Percentiles rank a stretch among this genome's conserved stretches.
Conservation (phyloP, 1,140 invertebrate genomes). For the Capitella teleta region DNA sequence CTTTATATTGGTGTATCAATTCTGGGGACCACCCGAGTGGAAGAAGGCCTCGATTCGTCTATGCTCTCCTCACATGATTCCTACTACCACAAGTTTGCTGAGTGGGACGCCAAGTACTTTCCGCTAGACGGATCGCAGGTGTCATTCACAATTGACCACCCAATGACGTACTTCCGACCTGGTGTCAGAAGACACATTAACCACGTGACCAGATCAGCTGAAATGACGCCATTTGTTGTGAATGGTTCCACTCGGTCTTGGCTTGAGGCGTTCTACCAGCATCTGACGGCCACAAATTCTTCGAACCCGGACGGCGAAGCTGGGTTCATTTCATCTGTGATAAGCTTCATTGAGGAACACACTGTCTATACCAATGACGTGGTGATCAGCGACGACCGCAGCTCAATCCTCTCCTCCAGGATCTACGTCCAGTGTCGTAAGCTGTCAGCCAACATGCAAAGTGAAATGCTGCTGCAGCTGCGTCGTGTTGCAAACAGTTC, state of each 20-base stretch:
- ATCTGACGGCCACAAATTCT: constrained; percentile 2
- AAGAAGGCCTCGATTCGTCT: too few relatives aligned
- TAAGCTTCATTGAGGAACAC: constrained; percentile 46
- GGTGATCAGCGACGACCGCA: constrained; percentile 62
- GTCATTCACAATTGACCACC: constrained; percentile 68
- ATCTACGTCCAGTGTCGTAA: constrained; percentile 19
- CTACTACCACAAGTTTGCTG: too few relatives aligned
- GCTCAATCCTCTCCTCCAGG: constrained; percentile 58
- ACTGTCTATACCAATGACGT: constrained; percentile 61
- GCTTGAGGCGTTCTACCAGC: constrained; percentile 63
- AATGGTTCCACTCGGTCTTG: constrained; percentile 81
- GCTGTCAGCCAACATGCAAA: constrained; percentile 19
- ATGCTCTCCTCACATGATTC: too few relatives aligned
- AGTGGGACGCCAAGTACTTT: constrained; percentile 26
- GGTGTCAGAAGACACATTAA: constrained; percentile 66
- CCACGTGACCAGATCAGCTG: constrained; percentile 67
- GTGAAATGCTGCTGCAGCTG: constrained; percentile 22
- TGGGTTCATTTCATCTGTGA: constrained; percentile 62
- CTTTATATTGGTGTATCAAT: constrained; percentile 72
- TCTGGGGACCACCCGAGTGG: constrained; percentile 72
- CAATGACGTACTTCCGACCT: constrained; percentile 74
- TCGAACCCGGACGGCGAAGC: constrained; percentile 56
- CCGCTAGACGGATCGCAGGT: constrained; percentile 18
- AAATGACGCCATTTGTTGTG: constrained; percentile 60
- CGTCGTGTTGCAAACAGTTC: constrained; percentile 21